Evolutionary conservation across 2,888 invertebrate species (phyloP), one percentile per base, ranked within the genome.

Genomic region (Caprella mutica): DNA sequence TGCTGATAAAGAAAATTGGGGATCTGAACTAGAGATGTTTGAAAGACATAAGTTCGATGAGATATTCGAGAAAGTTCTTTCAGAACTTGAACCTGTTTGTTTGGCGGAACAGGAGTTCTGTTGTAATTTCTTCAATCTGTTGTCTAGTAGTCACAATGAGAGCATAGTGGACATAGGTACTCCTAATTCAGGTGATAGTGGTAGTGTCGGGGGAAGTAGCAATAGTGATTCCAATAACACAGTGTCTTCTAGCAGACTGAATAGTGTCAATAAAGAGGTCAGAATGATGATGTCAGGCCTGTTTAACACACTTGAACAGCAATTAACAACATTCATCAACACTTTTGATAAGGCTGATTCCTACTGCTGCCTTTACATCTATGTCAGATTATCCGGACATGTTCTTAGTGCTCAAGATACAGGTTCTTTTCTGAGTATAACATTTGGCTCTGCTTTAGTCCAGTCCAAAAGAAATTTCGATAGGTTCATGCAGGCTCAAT

Each of bases 101-200:
- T 78, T 93, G 66, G 86, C 88, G 24, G 97, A 97, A 72, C 94
- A 96, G 75, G 85, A 90, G 67, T 97, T 97, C 74, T 94, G 93
- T 72, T 82, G 87, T 19, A 79, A 82, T 61, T 97, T 96, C 76
- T 91, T 97, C 72, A 86, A 88, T 72, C 77, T 91, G 68, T 85
- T 85, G 69, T 78, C 72, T 23, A 71, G 72, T 17, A 61, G 23
- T 27, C 54, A 58, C 26, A 29, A 50, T n/a, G 44, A 53, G 14
- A 42, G 46, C 21, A 57, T 58, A 24, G 59, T 60, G 6, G 35
- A 55, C 14, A 58, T 59, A 12, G 60, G 59, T 46, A 64, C 64
- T 12, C 64, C 64, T 24, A 56, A 58, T 2, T 65, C 61, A n/a
- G 56, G 53, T 51, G 57, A 56, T 29, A 56, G 55, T 26, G 48